A percentile compares a stretch with the other conserved stretches of the same genome.
These are phyloP conservation scores for Pristionchus maxplancki DNA, from an alignment of 2,888 invertebrate genomes.

Conservation along the genomic window DNA sequence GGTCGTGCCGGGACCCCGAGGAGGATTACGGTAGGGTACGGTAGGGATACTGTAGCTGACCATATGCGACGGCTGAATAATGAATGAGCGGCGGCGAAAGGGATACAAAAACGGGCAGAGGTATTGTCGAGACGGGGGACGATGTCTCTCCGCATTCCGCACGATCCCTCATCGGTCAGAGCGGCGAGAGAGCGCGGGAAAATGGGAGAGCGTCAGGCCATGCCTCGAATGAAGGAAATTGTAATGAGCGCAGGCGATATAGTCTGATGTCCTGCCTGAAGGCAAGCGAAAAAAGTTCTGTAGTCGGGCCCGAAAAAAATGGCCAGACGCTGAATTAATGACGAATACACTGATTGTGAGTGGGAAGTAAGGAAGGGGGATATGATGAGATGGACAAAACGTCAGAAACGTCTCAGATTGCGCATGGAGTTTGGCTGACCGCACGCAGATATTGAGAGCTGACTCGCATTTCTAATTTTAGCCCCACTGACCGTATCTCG, in stretches of 20 bases:
- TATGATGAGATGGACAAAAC: not conserved
- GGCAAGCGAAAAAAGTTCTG: not conserved
- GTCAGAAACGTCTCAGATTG: not conserved
- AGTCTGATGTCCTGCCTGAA: not conserved
- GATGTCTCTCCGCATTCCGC: not conserved
- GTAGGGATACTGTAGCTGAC: conserved; percentile 35
- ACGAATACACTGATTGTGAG: not conserved
- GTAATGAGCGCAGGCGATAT: conserved; percentile 36
- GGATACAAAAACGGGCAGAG: conserved; percentile 36
- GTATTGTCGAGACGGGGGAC: not conserved
- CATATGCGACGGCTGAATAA: not conserved
- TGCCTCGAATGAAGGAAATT: no score
- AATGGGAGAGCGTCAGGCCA: not conserved
- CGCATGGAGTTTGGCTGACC: not conserved
- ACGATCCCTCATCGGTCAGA: no score
- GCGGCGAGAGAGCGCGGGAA: no score
- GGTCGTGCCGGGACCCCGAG: not conserved
- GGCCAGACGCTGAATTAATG: not conserved
- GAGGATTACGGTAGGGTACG: conserved; percentile 6
- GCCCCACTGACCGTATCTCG: no score
- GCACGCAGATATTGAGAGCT: not conserved
- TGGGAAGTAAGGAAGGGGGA: not conserved
- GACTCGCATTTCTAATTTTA: not conserved
- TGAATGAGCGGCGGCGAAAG: not conserved
- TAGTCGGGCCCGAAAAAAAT: not conserved